Percentiles rank a stretch among this genome's conserved stretches.
Evolutionary conservation across 2,113 vertebrate genomes (phyloP).

Genomic region (Rhombomys opimus): DNA sequence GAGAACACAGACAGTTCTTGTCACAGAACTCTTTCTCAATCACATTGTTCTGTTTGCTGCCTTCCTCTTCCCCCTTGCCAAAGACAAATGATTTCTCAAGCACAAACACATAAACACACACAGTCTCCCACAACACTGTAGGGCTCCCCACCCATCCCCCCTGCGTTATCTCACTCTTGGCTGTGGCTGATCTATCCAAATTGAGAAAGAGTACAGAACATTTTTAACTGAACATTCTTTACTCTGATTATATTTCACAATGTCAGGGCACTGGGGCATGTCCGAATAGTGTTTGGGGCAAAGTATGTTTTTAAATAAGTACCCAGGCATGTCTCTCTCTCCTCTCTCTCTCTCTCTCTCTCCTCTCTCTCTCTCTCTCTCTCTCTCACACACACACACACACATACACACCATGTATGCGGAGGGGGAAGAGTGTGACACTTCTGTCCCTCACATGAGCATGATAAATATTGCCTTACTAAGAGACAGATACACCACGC

Average conservation of each 20-base stretch:
- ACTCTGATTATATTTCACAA: conserved; percentile 40
- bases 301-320: neutral
- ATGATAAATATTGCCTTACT: neutral
- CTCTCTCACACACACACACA: neutral
- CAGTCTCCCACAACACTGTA: neutral
- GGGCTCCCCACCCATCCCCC: conserved; percentile 17
- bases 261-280: neutral
- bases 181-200: conserved; percentile 26
- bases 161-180: conserved; percentile 44
- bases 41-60: conserved; percentile 60
- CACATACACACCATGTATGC: too few species aligned
- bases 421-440: too few species aligned
- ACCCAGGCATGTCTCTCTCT: neutral
- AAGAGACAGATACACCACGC: neutral
- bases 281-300: conserved; percentile 37
- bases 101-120: conserved; percentile 18
- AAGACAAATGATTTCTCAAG: conserved; percentile 78
- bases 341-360: neutral
- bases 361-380: neutral
- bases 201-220: conserved; percentile 72
- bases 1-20: neutral
- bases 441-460: neutral
- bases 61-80: conserved; percentile 64
- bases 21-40: conserved; percentile 74
- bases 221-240: conserved; percentile 30